Conservation (phyloP, 1,140 invertebrate genomes). For the Brachionus asplanchnoidis region DNA sequence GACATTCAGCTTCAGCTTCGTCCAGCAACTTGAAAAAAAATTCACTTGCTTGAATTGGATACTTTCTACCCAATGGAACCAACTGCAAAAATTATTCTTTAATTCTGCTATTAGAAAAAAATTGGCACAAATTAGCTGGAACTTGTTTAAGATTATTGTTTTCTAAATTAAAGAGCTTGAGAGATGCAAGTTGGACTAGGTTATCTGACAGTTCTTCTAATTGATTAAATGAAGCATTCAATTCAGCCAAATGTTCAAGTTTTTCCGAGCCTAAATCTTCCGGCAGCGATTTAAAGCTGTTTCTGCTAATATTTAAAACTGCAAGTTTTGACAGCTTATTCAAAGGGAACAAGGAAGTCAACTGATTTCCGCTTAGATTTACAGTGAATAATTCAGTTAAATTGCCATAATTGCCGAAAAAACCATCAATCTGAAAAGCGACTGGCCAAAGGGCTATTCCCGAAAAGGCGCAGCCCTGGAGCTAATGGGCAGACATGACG, state of each 20-base stretch:
- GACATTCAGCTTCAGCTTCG: slow-evolving; percentile 65
- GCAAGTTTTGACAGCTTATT: slow-evolving; percentile 62
- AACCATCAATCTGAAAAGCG: slow-evolving; percentile 71
- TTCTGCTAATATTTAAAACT: slow-evolving; percentile 64
- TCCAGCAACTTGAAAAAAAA: slow-evolving; percentile 66
- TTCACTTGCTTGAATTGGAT: slow-evolving; percentile 63
- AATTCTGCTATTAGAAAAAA: no score
- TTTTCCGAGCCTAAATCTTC: slow-evolving; percentile 62
- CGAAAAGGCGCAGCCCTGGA: slow-evolving; percentile 78
- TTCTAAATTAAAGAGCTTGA: slow-evolving; percentile 68
- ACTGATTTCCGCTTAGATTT: slow-evolving; percentile 66
- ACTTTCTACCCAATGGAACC: slow-evolving; percentile 63
- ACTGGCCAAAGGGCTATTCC: slow-evolving; percentile 82
- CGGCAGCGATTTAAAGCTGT: slow-evolving; percentile 65
- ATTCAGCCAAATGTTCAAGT: slow-evolving; percentile 64
- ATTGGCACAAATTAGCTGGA: slow-evolving; percentile 64
- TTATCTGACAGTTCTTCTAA: slow-evolving; percentile 64
- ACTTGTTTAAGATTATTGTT: slow-evolving; percentile 65
- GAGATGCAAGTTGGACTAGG: slow-evolving; percentile 61
- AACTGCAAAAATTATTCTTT: slow-evolving; percentile 55
- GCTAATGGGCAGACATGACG: slow-evolving; percentile 66
- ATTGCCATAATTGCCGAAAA: slow-evolving; percentile 68
- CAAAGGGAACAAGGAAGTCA: slow-evolving; percentile 63
- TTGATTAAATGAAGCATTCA: slow-evolving; percentile 66
- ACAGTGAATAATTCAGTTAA: slow-evolving; percentile 66